Base-by-base conservation (phyloP, 2,888 invertebrate species). In the Oligia strigilis region DNA sequence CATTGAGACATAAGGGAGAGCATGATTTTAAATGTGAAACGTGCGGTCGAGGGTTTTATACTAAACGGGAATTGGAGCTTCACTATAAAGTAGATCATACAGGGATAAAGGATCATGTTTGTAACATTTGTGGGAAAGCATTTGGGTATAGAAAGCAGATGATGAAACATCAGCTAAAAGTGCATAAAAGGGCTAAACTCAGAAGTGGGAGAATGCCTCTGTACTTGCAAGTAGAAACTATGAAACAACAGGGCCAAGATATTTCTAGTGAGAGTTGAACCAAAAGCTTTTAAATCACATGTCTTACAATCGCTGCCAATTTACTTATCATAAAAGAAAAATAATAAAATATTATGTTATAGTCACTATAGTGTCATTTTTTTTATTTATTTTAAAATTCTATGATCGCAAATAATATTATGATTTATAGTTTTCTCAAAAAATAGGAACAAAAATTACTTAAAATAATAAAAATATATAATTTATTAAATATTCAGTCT, bases 141-240 rank as follows among this genome's bases (percentile, higher is more conserved):
- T 97, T 97, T 93, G 96, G 96, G 4, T 95, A 95, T 79, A 89
- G 95, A 13, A 96, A 95, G 81, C 96, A 96, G 85, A 94, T 97
- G 96, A 96, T 95, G 95, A 96, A 95, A 88, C 97, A 97, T 89
- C 95, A 96, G 77, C 82, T 94, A 0, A 95, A 93, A 83, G 96
- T 96, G 0, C 97, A 97, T 85, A 96, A 97, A 75, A 91, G 97
- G 77, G 93, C 94, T 52, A 97, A 97, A 82, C 79, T 95, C 2
- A 92, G 89, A 77, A 93, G 93, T 85, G 97, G 97, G 0, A 91
- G 95, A 82, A 93, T 93, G 90, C 97, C 97, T 2, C 78, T 96
- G 70, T 97, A 97, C 88, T 92, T 96, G 65, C 94, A 94, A 86
- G 89, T 95, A 0, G 93, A 95, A 72, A 90, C 84, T 72, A 93